A percentile compares a stretch with the other conserved stretches of the same genome.
phyloP scores from a whole-genome alignment of 1,140 invertebrate species.

The Charaxes varanes region DNA sequence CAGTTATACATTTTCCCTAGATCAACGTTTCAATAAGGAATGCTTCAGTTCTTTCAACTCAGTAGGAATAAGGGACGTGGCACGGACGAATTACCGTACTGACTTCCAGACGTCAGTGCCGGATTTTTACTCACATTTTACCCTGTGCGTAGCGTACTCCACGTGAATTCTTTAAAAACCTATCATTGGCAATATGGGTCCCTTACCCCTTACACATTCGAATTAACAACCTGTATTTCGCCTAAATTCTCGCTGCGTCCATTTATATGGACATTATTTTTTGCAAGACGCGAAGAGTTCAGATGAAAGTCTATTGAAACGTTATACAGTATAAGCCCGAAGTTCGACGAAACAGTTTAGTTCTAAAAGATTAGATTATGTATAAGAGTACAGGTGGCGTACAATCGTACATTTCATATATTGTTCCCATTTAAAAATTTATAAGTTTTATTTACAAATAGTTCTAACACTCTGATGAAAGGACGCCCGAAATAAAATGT shows the following conservation, averaged over 20 bases:
- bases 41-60: conserved; percentile 64
- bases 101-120: conserved; percentile 18
- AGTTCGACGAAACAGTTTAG: conserved; percentile 51
- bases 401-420: conserved; percentile 65
- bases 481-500: conserved; percentile 15
- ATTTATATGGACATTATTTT: conserved; percentile 17
- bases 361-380: conserved; percentile 59
- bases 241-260: conserved; percentile 39
- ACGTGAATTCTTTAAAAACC: conserved; percentile 57
- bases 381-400: conserved; percentile 68
- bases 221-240: conserved; percentile 55
- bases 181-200: conserved; percentile 61
- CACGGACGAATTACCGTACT: conserved; percentile 44
- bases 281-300: conserved; percentile 33
- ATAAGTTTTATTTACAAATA: conserved; percentile 70
- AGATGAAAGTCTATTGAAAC: conserved; percentile 41
- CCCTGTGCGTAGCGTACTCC: conserved; percentile 63
- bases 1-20: conserved; percentile 53
- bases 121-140: conserved; percentile 60
- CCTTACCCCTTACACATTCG: conserved; percentile 59
- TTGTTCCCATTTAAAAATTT: conserved; percentile 70
- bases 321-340: conserved; percentile 41
- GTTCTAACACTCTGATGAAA: conserved; percentile 37
- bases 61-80: conserved; percentile 65
- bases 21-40: conserved; percentile 56